Base-by-base conservation (phyloP, 2,113 vertebrate species). In the Butorides virescens region DNA sequence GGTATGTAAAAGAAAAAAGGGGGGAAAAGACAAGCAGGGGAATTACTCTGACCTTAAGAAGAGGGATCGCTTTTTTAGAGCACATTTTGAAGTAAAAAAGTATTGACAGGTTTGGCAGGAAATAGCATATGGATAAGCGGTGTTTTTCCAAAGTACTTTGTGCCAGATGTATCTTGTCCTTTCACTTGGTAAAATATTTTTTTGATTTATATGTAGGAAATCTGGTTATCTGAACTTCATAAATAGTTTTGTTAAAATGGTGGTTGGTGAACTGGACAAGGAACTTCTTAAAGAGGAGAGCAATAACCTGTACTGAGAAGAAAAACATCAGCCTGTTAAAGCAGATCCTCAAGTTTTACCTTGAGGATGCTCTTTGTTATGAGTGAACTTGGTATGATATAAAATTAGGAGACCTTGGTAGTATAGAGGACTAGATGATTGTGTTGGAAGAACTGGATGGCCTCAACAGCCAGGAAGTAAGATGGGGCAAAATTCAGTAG, bases 1-100 rank as follows among this genome's bases (percentile, higher is more conserved):
- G 2, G 7, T 29, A 15, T 5, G 2, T 39, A 17, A 58, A 56
- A 72, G 9, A 3, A 3, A 2, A 7, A 5, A 4, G 5, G 7
- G 34, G 8, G 8, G 8, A 15, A 44, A 44, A 44, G 0, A 20
- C 19, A 16, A 17, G 7, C 2, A 42, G 27, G 27, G 32, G 5
- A 36, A 30, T 34, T 50, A 49, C 4, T 55, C 23, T 68, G 44
- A 47, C 21, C 13, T 59, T 49, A 68, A 77, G 25, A 77, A 22
- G 11, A 29, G 49, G 15, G 42, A 76, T 90, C 19, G 29, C 21
- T 36, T 44, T 11, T 13, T 27, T 26, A 67, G 22, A 58, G 9
- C 6, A 7, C 10, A 1, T 62, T n/a, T 66, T 66, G 34, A 29
- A 83, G 26, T n/a, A 34, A 93, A 65, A 82, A 23, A 0, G 42